Evolutionary conservation across 23 tunicate genomes (phyloP), one percentile per base, ranked within the genome.

Genomic region (Clavelina lepadiformis): DNA sequence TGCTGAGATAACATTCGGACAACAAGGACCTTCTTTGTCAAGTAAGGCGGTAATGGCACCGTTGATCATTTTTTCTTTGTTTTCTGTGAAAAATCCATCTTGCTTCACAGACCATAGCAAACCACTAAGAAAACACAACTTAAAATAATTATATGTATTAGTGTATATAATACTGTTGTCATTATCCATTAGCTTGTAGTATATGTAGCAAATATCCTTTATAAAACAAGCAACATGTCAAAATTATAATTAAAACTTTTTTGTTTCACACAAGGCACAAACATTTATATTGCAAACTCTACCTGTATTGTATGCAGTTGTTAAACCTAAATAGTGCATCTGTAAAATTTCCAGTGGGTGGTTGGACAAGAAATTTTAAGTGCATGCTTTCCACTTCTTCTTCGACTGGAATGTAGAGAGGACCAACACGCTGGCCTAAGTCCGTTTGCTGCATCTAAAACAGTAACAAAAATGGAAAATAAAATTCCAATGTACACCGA

Each of bases 321-420:
- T 93, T 93, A 50, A 93, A 93, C 3, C 98, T 61, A 32, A 20
- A 73, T 27, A 93, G 75, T 13, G 86, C 86, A 28, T 93, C 94
- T 41, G 59, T 46, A 30, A 93, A 79, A 51, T 93, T 85, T 46
- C 91, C 97, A 31, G 69, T 79, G 38, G 93, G 93, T 28, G 85
- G 93, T 51, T 79, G 83, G 51, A 75, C 66, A 3, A 93, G 70
- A 46, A 78, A 78, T 68, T 77, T 84, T 45, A 93, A 51, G 33
- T 78, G 88, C 72, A 93, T 33, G 51, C 87, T 85, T 67, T 93
- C 98, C 26, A 93, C 93, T 19, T 93, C 98, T 74, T 93, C 98
- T n/a, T 85, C 94, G 6, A 79, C 72, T 15, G 71, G 80, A 50
- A 71, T 53, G 46, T 73, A 58, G 51, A 69, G 75, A 0, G 98